Evolutionary conservation across 2,797 vertebrate species (phyloP), one percentile per base, ranked within the genome.

Genomic region (Sebastes minor): DNA sequence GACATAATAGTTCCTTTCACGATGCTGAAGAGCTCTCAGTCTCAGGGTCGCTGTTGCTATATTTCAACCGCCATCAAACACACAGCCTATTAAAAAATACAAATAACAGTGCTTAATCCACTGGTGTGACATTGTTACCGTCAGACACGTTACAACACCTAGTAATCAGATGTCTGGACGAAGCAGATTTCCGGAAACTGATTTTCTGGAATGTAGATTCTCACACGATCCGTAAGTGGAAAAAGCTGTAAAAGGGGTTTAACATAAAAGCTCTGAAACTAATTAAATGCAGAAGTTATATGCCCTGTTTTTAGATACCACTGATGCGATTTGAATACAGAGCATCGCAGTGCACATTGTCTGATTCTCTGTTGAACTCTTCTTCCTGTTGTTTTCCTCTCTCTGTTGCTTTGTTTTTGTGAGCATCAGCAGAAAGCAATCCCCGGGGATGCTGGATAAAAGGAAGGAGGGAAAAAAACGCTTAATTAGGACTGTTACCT

Each of bases 401-500:
- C 67, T 88, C 35, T 71, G 74, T 84, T 89, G 71, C 78, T 82
- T 86, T 87, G 75, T 83, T 89, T 90, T 87, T 72, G 81, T 56
- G 28, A 76, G 63, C 75, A 71, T 92, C 86, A 91, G 87, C 91
- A 92, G 83, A 90, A 82, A 69, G 33, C 8, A 33, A 49, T 86
- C 86, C 83, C 81, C 2, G 12, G 68, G 88, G 89, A 92, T 33
- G 33, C 70, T 14, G 85, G 59, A 78, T 83, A 67, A 81, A 88
- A 91, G 76, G 59, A 86, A 80, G 30, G 3, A 4, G 6, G 11
- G n/a, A 46, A 8, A 71, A 78, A 71, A 76, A 59, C 4, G 64
- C 85, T 85, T 93, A 92, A 95, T 94, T 91, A 92, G 87, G 80
- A 83, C 52, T 38, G 77, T 85, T 89, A 82, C 82, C 72, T 86